Percentiles rank a stretch among this genome's conserved stretches.
Evolutionary conservation across 1,140 invertebrate species (phyloP).

Genomic region (Pseudomyrmex sp.): DNA sequence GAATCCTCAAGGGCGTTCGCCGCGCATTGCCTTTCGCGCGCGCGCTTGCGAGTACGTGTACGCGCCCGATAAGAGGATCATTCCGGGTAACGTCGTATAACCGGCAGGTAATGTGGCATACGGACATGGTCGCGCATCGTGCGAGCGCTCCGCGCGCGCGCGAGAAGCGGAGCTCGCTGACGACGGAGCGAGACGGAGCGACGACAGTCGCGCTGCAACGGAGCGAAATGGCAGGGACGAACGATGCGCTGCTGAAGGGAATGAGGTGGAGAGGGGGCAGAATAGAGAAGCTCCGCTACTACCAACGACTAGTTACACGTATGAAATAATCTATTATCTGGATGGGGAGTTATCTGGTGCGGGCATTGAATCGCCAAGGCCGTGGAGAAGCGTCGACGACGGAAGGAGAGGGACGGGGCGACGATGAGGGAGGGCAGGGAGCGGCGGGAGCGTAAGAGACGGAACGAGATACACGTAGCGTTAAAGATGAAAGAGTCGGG

Average conservation of each 20-base stretch:
- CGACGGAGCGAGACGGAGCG: constrained; percentile 56
- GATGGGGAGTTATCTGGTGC: constrained; percentile 83
- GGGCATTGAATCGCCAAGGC: constrained; percentile 84
- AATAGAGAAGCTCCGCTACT: constrained; percentile 47
- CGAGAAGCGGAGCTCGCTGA: constrained; percentile 15
- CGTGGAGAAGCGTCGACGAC: constrained; percentile 77
- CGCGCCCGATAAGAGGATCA: constrained; percentile 75
- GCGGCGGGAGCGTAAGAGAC: constrained; percentile 43
- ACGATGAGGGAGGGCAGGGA: background rate
- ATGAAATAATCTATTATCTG: constrained; percentile 84
- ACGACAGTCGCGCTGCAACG: constrained; percentile 12
- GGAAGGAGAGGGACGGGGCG: constrained; percentile 56
- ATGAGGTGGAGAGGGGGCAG: background rate
- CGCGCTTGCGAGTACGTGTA: background rate
- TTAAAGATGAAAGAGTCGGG: constrained; percentile 33
- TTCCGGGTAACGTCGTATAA: constrained; percentile 72
- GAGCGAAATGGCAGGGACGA: constrained; percentile 31
- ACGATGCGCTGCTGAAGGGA: constrained; percentile 25
- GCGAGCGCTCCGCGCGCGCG: constrained; percentile 23
- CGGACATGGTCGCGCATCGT: constrained; percentile 40
- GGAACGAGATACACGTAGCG: constrained; percentile 58
- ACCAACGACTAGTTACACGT: constrained; percentile 81
- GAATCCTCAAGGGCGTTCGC: constrained; percentile 53
- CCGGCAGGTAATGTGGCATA: constrained; percentile 70
- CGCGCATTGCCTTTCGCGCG: constrained; percentile 15